A percentile compares a stretch with the other conserved stretches of the same genome.
Evolutionary conservation across 2,797 vertebrate species (phyloP).

Genomic region (Uromys caudimaculatus): DNA sequence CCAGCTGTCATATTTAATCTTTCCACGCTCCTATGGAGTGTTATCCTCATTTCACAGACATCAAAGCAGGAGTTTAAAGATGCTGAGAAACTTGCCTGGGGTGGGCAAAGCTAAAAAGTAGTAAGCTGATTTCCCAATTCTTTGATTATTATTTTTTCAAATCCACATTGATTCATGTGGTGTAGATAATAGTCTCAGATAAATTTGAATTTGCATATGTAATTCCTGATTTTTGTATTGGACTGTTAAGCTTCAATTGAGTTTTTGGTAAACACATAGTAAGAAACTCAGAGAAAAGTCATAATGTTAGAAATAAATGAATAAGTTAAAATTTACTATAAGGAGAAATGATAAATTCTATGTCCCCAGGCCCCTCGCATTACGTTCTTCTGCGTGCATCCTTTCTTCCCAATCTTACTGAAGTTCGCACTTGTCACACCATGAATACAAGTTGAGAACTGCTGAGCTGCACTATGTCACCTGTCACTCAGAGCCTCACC

Average conservation of each 20-base stretch:
- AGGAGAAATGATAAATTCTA: constrained; percentile 17
- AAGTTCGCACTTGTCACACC: neutral
- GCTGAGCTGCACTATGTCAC: neutral
- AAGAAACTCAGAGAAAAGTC: neutral
- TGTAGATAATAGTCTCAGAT: constrained; percentile 36
- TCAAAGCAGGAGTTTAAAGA: constrained; percentile 58
- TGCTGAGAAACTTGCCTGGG: constrained; percentile 36
- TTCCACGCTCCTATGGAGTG: neutral
- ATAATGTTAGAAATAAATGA: neutral
- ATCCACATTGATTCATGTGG: neutral
- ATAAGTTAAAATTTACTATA: constrained; percentile 7
- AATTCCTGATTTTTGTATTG: constrained; percentile 34
- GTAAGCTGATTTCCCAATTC: constrained; percentile 36
- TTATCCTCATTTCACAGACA: constrained; percentile 57
- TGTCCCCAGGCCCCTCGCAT: neutral
- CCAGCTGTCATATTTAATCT: constrained; percentile 41
- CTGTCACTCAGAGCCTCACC: neutral
- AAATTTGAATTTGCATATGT: constrained; percentile 51
- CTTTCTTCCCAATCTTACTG: constrained; percentile 32
- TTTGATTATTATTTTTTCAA: neutral
- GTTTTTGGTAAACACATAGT: neutral
- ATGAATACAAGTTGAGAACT: neutral
- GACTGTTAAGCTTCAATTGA: neutral
- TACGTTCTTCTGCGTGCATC: neutral
- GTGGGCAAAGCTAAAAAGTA: constrained; percentile 34